These are phyloP conservation scores for Dorcus parallelipipedus DNA, from an alignment of 2,888 invertebrate genomes.

Conservation along the genomic window DNA sequence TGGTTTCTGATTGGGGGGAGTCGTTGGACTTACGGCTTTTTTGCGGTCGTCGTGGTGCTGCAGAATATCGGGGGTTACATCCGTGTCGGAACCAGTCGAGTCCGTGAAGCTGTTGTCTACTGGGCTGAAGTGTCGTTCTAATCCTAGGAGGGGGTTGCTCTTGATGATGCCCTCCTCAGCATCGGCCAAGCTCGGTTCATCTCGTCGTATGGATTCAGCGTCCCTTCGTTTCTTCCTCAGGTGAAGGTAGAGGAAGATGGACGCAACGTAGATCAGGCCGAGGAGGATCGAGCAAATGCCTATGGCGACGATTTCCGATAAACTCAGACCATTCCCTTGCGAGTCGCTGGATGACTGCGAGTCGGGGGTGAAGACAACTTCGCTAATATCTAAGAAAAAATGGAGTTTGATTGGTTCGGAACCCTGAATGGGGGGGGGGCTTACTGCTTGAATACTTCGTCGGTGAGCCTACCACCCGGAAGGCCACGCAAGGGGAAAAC, in stretches of 20 bases:
- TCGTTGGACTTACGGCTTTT: conserved; percentile 40
- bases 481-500: conserved; percentile 82
- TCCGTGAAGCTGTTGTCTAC: conserved; percentile 53
- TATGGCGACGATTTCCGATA: conserved; percentile 79
- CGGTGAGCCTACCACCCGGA: conserved; percentile 80
- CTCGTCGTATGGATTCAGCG: conserved; percentile 29
- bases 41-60: conserved; percentile 42
- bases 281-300: conserved; percentile 79
- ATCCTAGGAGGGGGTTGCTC: conserved; percentile 68
- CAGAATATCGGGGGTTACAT: conserved; percentile 53
- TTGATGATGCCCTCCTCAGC: conserved; percentile 72
- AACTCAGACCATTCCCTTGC: conserved; percentile 60
- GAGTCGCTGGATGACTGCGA: conserved; percentile 55
- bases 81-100: conserved; percentile 65
- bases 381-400: conserved; percentile 65
- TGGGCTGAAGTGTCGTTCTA: conserved; percentile 63
- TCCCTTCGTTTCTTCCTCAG: conserved; percentile 62
- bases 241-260: conserved; percentile 78
- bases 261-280: conserved; percentile 83
- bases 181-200: conserved; percentile 38
- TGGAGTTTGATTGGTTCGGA: neutral
- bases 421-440: conserved; percentile 29
- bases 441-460: conserved; percentile 62
- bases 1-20: neutral
- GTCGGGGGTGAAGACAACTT: conserved; percentile 72